phyloP scores from a whole-genome alignment of 1,140 invertebrate species.

The Drosophila ananassae region DNA sequence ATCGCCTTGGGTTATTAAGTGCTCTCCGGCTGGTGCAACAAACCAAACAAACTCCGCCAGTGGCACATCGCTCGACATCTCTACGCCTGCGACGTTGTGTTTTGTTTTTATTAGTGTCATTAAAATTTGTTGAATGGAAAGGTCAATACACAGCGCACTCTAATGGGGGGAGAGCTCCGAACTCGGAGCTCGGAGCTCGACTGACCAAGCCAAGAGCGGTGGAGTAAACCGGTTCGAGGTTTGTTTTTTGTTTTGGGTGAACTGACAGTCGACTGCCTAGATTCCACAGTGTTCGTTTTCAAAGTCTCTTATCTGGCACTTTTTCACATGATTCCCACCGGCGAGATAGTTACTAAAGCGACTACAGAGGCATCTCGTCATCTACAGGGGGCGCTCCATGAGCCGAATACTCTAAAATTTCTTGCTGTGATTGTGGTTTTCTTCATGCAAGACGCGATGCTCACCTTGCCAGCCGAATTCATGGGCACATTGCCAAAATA shows the following conservation, averaged over 20 bases:
- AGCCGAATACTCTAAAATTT: slow-evolving; percentile 61
- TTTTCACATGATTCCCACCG: slow-evolving; percentile 1
- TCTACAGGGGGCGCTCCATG: slow-evolving; percentile 34
- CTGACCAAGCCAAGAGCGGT: slow-evolving; percentile 21
- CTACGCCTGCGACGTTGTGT: slow-evolving; percentile 5
- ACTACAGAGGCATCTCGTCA: slow-evolving; percentile 35
- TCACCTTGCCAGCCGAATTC: slow-evolving; percentile 53
- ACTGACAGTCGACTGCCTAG: slow-evolving; percentile 18
- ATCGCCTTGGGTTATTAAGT: neutral
- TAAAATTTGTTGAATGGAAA: slow-evolving; percentile 64
- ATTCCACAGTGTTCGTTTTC: slow-evolving; percentile 39
- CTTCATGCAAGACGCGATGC: slow-evolving; percentile 9
- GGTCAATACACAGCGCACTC: slow-evolving; percentile 58
- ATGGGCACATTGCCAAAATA: slow-evolving; percentile 39
- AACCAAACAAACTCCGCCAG: neutral
- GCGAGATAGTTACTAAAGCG: neutral
- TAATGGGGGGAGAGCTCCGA: slow-evolving; percentile 3
- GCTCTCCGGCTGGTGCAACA: slow-evolving; percentile 1
- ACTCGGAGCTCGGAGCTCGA: neutral
- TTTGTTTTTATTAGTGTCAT: slow-evolving; percentile 73
- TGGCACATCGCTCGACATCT: too few relatives aligned
- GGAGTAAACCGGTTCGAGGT: slow-evolving; percentile 55
- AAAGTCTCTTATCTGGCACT: slow-evolving; percentile 45
- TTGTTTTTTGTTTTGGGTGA: slow-evolving; percentile 28
- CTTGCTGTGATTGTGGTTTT: slow-evolving; percentile 31